phyloP scores from a whole-genome alignment of 2,113 vertebrate genomes.

The Guaruba guarouba region DNA sequence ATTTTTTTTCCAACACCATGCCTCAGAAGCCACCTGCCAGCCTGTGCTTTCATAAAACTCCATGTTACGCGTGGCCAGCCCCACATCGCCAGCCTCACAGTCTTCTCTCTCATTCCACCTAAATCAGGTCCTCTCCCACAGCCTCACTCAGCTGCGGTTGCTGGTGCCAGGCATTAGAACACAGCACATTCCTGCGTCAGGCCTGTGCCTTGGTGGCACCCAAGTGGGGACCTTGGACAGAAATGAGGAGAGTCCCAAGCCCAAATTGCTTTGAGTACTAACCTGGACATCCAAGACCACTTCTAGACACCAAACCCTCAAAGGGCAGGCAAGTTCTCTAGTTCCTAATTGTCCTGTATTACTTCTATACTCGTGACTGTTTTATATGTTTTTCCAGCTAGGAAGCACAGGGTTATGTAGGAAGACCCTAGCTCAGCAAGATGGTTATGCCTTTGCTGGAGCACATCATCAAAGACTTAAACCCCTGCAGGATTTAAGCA shows the following conservation, averaged over 20 bases:
- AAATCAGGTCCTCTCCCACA: not conserved
- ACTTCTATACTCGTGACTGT: not conserved
- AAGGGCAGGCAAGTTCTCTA: not conserved
- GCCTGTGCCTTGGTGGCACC: not conserved
- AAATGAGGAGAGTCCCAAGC: not conserved
- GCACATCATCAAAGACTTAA: not conserved
- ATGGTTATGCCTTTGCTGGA: not conserved
- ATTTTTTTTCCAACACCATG: not conserved
- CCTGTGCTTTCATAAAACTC: not conserved
- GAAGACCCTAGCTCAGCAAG: not conserved
- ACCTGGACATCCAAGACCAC: not conserved
- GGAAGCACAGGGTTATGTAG: not conserved
- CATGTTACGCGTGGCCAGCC: not conserved
- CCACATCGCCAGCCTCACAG: not conserved
- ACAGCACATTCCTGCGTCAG: not conserved
- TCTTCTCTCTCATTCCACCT: not conserved
- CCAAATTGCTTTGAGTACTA: not conserved
- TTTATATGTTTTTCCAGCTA: no score
- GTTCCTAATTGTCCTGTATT: not conserved
- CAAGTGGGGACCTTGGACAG: not conserved
- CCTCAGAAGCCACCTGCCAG: not conserved
- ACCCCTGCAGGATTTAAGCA: not conserved
- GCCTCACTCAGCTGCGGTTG: fast-evolving
- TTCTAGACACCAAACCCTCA: not conserved
- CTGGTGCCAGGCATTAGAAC: not conserved